phyloP scores from a whole-genome alignment of 1,140 invertebrate species.

The Arion vulgaris region DNA sequence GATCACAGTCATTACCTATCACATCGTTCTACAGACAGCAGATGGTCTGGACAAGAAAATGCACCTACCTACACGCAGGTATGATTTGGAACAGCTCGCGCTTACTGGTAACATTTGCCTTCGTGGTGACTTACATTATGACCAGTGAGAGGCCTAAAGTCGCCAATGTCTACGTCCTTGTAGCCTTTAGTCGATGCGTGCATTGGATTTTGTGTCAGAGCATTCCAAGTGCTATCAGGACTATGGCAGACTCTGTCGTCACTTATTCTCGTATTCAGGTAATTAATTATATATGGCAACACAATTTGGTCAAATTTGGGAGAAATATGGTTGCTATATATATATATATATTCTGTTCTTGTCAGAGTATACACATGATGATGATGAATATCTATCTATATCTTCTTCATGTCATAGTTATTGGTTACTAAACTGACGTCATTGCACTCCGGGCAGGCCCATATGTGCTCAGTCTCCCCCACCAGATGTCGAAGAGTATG shows the following conservation, averaged over 20 bases:
- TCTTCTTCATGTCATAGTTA: too few relatives aligned
- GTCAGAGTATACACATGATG: too few relatives aligned
- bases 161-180: neutral
- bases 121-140: neutral
- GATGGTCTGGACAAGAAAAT: neutral
- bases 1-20: neutral
- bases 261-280: neutral
- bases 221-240: neutral
- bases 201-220: neutral
- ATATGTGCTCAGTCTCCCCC: too few relatives aligned
- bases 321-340: too few relatives aligned
- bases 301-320: too few relatives aligned
- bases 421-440: too few relatives aligned
- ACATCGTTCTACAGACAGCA: conserved; percentile 1
- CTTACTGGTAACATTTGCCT: neutral
- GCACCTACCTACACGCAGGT: neutral
- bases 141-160: neutral
- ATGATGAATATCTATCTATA: too few relatives aligned
- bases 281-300: neutral
- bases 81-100: conserved; percentile 10
- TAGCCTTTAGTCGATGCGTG: neutral
- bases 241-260: neutral
- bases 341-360: too few relatives aligned
- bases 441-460: too few relatives aligned
- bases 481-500: too few relatives aligned